Evolutionary conservation across 2,888 invertebrate genomes (phyloP), one percentile per base, ranked within the genome.

Genomic region (Endotricha flammealis): DNA sequence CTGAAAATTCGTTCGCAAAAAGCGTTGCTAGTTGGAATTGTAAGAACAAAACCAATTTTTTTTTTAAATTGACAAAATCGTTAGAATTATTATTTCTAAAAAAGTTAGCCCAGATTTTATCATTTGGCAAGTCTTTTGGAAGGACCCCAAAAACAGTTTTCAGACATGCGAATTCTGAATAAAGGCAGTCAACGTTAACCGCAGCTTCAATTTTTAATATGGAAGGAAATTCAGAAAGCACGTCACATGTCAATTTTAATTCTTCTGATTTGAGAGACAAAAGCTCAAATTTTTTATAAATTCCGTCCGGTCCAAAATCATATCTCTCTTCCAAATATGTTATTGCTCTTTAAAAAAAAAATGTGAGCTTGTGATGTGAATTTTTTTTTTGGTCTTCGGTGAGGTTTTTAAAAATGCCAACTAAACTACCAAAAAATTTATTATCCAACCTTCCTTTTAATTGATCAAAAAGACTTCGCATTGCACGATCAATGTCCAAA

Each of bases 201-300:
- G 29, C 29, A 6, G 20, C 12, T 14, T 29, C 12, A n/a, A 35
- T 36, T 16, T 30, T 36, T 13, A 30, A 25, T 25, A 30, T 17
- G 10, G 12, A 7, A 10, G 37, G 32, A 9, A 32, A 27, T 37
- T 32, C 32, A 10, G 32, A 27, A 29, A 32, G 32, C 27, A 32
- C 22, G 25, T 37, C 32, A 27, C 32, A 37, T 22, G 17, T 37
- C 28, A 32, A 32, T 32, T 32, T 20, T 11, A 17, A 17, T 20
- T 28, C 12, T 16, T 33, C 13, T 29, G 24, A 13, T 35, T 32
- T 39, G 20, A 35, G 31, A 10, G 29, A 31, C 31, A 39, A 36
- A 32, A 36, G 17, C 14, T 29, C 24, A 32, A 36, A 40, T 23
- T 35, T 36, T 32, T 39, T 36, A 24, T 36, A 32, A n/a, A 32